Evolutionary conservation across 2,888 invertebrate genomes (phyloP).

Genomic region (Dolomedes plantarius): DNA sequence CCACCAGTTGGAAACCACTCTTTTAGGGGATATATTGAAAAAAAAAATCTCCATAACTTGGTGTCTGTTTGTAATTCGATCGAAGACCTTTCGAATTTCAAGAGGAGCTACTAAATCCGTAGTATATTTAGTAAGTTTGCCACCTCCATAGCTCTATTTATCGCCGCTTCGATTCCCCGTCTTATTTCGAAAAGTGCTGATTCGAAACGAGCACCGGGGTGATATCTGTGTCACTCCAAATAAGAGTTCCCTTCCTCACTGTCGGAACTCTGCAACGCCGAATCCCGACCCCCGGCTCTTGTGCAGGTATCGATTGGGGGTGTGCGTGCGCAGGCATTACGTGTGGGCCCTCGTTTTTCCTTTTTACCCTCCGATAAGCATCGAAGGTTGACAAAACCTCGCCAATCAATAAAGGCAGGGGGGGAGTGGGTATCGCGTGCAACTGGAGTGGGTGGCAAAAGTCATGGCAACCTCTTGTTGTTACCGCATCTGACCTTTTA

Average conservation of each 20-base stretch:
- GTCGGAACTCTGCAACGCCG: slow-evolving; percentile 9
- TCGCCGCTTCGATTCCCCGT: neutral
- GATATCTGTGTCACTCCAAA: slow-evolving; percentile 1
- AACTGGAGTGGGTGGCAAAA: slow-evolving; percentile 60
- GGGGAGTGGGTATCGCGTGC: slow-evolving; percentile 34
- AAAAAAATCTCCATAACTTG: no score
- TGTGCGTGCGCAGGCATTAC: slow-evolving; percentile 54
- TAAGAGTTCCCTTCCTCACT: slow-evolving; percentile 5
- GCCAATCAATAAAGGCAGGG: slow-evolving; percentile 62
- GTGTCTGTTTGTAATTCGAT: no score
- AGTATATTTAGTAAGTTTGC: no score
- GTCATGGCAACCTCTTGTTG: slow-evolving; percentile 71
- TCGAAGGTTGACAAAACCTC: slow-evolving; percentile 69
- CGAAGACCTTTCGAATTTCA: no score
- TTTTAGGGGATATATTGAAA: no score
- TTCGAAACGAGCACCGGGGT: neutral
- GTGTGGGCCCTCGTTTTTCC: slow-evolving; percentile 34
- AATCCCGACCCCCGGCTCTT: neutral
- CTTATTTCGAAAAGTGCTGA: neutral
- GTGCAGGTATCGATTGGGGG: slow-evolving; percentile 14
- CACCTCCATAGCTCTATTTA: neutral
- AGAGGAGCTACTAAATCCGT: no score
- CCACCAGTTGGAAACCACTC: no score
- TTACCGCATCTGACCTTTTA: slow-evolving; percentile 66
- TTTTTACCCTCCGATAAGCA: slow-evolving; percentile 50